Conservation (phyloP, 2,888 invertebrate species). For the Lumbricus terrestris region DNA sequence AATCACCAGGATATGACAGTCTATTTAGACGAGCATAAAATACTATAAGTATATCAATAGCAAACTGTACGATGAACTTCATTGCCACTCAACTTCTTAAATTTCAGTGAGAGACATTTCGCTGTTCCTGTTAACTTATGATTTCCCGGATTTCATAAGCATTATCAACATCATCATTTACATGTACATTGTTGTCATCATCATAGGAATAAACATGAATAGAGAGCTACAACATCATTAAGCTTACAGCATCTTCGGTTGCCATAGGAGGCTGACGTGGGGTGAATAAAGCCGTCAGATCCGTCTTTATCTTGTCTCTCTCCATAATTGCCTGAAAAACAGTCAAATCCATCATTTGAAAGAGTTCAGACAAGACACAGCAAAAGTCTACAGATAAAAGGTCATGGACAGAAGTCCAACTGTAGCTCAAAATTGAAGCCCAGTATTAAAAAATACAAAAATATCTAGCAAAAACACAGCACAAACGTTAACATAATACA, state of each 20-base stretch:
- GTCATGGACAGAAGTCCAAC: no score
- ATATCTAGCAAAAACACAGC: no score
- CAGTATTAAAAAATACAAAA: no score
- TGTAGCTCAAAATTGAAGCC: no score
- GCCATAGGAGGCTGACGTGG: conserved; percentile 88
- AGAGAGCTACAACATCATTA: not conserved
- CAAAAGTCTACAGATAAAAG: not conserved
- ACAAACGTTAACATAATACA: not conserved
- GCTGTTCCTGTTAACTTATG: not conserved
- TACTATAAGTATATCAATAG: not conserved
- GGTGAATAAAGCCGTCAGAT: conserved; percentile 90
- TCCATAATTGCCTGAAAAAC: conserved; percentile 60
- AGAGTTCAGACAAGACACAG: not conserved
- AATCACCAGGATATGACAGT: not conserved
- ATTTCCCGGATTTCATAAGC: not conserved
- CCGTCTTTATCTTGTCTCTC: conserved; percentile 69
- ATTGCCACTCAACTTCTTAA: not conserved
- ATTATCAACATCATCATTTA: no score
- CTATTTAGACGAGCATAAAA: not conserved
- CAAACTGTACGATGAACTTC: not conserved
- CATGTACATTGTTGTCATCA: not conserved
- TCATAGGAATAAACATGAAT: not conserved
- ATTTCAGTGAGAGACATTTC: not conserved
- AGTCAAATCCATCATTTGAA: not conserved
- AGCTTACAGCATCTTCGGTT: conserved; percentile 70